Percentiles rank a stretch among this genome's conserved stretches.
phyloP scores from a whole-genome alignment of 2,113 vertebrate genomes.

The Mungos mungo region DNA sequence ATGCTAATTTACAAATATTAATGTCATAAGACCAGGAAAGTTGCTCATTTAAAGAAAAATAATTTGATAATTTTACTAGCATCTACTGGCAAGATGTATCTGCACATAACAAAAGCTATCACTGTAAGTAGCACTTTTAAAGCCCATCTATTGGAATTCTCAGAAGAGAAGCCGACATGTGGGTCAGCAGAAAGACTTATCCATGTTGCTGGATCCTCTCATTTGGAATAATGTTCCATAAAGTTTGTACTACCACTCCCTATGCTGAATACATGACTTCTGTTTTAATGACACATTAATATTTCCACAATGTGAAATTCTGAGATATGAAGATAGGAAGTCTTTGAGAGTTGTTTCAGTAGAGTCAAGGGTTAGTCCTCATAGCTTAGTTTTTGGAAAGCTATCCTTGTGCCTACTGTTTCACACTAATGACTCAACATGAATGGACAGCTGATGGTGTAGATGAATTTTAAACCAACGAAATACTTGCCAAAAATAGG shows the following conservation, averaged over 20 bases:
- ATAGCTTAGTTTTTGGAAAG: conserved; percentile 39
- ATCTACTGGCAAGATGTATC: background rate
- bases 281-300: conserved; percentile 45
- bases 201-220: conserved; percentile 60
- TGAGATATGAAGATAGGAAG: background rate
- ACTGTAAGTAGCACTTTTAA: background rate
- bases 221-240: conserved; percentile 71
- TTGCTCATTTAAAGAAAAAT: conserved; percentile 45
- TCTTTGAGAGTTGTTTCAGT: conserved; percentile 25
- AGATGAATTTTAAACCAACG: background rate
- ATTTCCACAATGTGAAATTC: conserved; percentile 58
- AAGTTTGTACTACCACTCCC: conserved; percentile 70
- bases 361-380: background rate
- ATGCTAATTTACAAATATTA: conserved; percentile 33
- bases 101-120: background rate
- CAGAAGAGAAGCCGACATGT: conserved; percentile 59
- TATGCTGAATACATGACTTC: conserved; percentile 60
- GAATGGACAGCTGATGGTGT: background rate
- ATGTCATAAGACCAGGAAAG: background rate
- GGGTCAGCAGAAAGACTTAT: conserved; percentile 76
- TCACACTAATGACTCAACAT: background rate
- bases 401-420: background rate
- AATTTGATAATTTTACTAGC: background rate
- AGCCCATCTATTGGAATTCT: conserved; percentile 16
- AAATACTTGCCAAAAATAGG: background rate